Evolutionary conservation across 2,797 vertebrate species (phyloP).

Genomic region (Lepus oiostolus): DNA sequence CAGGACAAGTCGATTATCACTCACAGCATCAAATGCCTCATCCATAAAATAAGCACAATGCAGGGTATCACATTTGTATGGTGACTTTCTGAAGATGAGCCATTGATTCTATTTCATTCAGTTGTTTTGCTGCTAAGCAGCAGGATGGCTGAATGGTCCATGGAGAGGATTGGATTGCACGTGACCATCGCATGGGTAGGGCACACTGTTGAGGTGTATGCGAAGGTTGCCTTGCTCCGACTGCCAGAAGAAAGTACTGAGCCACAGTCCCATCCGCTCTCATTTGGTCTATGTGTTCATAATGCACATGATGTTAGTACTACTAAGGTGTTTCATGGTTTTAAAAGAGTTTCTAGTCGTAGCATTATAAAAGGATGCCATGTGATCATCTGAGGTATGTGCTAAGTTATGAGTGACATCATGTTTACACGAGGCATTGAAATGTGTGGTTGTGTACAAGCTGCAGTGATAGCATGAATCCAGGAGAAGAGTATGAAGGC

Average conservation of each 20-base stretch:
- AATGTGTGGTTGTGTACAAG: not conserved
- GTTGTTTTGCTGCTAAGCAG: not conserved
- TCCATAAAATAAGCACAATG: not conserved
- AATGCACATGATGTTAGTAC: not conserved
- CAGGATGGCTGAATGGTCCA: not conserved
- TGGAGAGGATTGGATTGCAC: not conserved
- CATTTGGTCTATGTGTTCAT: not conserved
- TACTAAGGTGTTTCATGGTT: not conserved
- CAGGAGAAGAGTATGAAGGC: not conserved
- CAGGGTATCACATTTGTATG: not conserved
- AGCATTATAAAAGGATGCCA: not conserved
- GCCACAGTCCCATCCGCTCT: not conserved
- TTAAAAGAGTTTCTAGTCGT: constrained; percentile 25
- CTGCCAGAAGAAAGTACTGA: not conserved
- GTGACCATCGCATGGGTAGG: not conserved
- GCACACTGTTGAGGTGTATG: not conserved
- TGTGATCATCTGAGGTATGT: not conserved
- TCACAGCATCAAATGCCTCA: not conserved
- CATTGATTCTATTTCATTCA: not conserved
- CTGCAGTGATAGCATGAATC: not conserved
- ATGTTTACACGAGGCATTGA: not conserved
- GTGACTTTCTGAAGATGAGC: not conserved
- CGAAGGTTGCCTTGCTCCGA: not conserved
- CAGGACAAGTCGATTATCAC: not conserved
- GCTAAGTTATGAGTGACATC: not conserved